These are phyloP conservation scores for Mercenaria mercenaria DNA, from an alignment of 1,140 invertebrate genomes.

Conservation along the genomic window DNA sequence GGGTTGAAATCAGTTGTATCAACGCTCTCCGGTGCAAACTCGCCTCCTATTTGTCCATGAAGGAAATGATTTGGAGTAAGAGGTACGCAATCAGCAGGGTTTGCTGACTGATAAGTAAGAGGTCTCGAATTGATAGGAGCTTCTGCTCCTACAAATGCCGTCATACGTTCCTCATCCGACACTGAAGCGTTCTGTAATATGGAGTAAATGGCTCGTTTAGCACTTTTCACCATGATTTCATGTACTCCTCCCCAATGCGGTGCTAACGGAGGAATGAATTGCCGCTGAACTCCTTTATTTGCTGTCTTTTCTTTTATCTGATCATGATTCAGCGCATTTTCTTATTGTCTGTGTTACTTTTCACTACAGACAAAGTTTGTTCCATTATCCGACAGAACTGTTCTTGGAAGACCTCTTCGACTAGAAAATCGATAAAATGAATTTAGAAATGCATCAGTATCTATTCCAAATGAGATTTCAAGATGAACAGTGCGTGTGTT, in stretches of 20 bases:
- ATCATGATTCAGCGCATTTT: neutral
- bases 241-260: constrained; percentile 59
- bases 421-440: constrained; percentile 12
- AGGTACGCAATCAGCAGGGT: constrained; percentile 71
- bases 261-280: constrained; percentile 52
- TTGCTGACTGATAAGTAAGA: constrained; percentile 73
- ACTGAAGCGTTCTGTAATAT: constrained; percentile 18
- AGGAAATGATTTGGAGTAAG: constrained; percentile 79
- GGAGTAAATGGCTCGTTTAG: constrained; percentile 1
- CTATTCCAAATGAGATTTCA: constrained; percentile 22
- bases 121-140: constrained; percentile 74
- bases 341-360: constrained; percentile 10
- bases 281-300: neutral
- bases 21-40: constrained; percentile 34
- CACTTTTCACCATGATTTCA: constrained; percentile 46
- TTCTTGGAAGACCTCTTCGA: constrained; percentile 34
- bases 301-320: neutral
- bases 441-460: constrained; percentile 49
- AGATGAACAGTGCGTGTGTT: constrained; percentile 58
- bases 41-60: constrained; percentile 18
- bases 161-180: constrained; percentile 39
- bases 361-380: constrained; percentile 58
- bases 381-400: constrained; percentile 56
- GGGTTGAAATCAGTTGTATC: neutral
- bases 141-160: constrained; percentile 71